A percentile compares a stretch with the other conserved stretches of the same genome.
These are phyloP conservation scores for Drosophila triauraria DNA, from an alignment of 1,140 invertebrate genomes.

Conservation along the genomic window DNA sequence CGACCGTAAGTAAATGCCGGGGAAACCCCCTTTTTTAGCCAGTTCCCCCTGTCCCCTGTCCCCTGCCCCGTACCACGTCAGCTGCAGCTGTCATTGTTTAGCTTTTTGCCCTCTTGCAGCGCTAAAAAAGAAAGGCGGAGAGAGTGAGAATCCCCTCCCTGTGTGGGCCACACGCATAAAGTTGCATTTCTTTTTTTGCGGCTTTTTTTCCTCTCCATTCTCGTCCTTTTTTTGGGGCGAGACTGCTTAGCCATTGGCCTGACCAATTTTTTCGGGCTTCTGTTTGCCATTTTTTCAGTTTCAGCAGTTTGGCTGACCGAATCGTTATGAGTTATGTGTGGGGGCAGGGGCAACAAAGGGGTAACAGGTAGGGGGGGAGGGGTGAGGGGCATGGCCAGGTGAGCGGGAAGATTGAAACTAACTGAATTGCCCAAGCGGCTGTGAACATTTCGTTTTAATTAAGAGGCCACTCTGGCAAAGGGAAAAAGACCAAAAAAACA, in stretches of 20 bases:
- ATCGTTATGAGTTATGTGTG: slow-evolving; percentile 54
- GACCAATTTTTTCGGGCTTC: slow-evolving; percentile 41
- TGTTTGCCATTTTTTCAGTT: slow-evolving; percentile 22
- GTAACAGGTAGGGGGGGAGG: neutral
- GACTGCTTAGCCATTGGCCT: slow-evolving; percentile 47
- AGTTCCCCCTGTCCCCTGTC: neutral
- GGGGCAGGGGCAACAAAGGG: neutral
- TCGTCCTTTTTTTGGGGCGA: slow-evolving; percentile 3
- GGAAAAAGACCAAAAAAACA: slow-evolving; percentile 2
- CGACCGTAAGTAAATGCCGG: slow-evolving; percentile 76
- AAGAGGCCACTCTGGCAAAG: slow-evolving; percentile 36
- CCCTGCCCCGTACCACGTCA: slow-evolving; percentile 41
- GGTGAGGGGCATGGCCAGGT: slow-evolving; percentile 1
- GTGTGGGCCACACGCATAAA: slow-evolving; percentile 54
- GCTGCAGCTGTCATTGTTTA: slow-evolving; percentile 80
- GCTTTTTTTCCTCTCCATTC: slow-evolving; percentile 7
- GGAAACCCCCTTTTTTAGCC: slow-evolving; percentile 24
- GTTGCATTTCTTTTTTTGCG: slow-evolving; percentile 57
- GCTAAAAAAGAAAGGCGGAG: slow-evolving; percentile 23
- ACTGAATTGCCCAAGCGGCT: slow-evolving; percentile 54
- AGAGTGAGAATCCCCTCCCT: slow-evolving; percentile 7
- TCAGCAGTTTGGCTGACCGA: slow-evolving; percentile 18
- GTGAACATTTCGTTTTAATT: slow-evolving; percentile 57
- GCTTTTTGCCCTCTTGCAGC: slow-evolving; percentile 64
- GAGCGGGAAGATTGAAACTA: slow-evolving; percentile 46